Percentiles rank a stretch among this genome's conserved stretches.
These are phyloP conservation scores for Olivierus martensii DNA, from an alignment of 1,140 invertebrate species.

Conservation along the genomic window DNA sequence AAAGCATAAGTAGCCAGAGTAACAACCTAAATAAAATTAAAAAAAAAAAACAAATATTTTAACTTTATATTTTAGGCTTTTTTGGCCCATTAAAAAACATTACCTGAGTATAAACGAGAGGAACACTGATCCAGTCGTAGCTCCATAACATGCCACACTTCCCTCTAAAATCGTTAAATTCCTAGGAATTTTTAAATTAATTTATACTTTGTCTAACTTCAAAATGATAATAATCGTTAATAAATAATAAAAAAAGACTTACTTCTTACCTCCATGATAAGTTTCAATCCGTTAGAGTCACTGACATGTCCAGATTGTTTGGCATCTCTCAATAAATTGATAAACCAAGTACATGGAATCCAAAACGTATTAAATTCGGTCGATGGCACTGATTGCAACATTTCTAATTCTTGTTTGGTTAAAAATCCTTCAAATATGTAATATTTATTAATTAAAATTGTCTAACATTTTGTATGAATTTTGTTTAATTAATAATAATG, in stretches of 20 bases:
- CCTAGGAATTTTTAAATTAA: constrained; percentile 28
- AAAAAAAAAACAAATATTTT: constrained; percentile 1
- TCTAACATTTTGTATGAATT: too few relatives aligned
- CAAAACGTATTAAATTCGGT: constrained; percentile 52
- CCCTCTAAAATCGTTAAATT: constrained; percentile 49
- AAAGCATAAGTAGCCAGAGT: constrained; percentile 59
- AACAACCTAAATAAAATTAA: constrained; percentile 42
- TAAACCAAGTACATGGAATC: constrained; percentile 51
- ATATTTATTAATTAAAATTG: background rate
- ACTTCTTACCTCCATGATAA: constrained; percentile 48
- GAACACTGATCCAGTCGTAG: constrained; percentile 94
- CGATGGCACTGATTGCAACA: constrained; percentile 44
- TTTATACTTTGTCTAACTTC: background rate
- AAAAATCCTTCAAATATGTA: constrained; percentile 40
- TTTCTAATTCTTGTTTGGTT: constrained; percentile 43
- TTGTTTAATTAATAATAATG: background rate
- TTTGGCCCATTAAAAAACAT: background rate
- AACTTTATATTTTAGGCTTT: background rate
- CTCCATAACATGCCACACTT: constrained; percentile 57
- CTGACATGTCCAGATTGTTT: constrained; percentile 36
- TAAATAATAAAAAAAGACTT: background rate
- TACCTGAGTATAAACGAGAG: constrained; percentile 95
- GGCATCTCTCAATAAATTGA: constrained; percentile 43
- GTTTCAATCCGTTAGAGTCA: constrained; percentile 45
- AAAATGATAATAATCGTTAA: background rate